phyloP scores from a whole-genome alignment of 1,140 invertebrate genomes.

The Formica exsecta region DNA sequence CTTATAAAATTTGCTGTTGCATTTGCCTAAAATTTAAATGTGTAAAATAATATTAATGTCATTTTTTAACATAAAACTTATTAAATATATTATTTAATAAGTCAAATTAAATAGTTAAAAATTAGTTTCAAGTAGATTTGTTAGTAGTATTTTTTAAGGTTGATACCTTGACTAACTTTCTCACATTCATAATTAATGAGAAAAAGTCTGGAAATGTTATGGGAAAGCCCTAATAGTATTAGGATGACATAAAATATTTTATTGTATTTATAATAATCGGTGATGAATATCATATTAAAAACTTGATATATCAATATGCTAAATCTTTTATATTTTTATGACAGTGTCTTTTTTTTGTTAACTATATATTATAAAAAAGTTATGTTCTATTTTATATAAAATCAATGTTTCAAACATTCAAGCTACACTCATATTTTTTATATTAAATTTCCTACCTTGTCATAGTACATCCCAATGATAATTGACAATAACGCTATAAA shows the following conservation, averaged over 20 bases:
- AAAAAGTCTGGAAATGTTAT: neutral
- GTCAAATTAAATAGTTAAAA: neutral
- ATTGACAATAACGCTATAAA: conserved; percentile 5
- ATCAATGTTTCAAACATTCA: neutral
- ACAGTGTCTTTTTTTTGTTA: neutral
- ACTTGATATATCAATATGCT: neutral
- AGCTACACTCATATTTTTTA: neutral
- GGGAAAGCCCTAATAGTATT: neutral
- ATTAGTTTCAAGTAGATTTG: neutral
- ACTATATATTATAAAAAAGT: neutral
- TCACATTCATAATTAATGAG: conserved; percentile 19
- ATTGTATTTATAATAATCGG: neutral
- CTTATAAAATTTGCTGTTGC: conserved; percentile 3
- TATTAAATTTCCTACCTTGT: conserved; percentile 9
- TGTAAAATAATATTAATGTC: neutral
- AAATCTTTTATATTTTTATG: neutral
- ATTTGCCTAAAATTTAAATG: neutral
- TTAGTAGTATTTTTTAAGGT: no score
- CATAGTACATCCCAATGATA: neutral
- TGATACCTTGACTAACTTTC: conserved; percentile 3
- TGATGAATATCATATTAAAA: neutral
- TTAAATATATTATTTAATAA: neutral
- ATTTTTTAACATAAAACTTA: no score
- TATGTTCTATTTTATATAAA: neutral
- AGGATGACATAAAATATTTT: neutral